These are phyloP conservation scores for Trissonchulus latispiculum DNA, from an alignment of 2,888 invertebrate species.

Conservation along the genomic window DNA sequence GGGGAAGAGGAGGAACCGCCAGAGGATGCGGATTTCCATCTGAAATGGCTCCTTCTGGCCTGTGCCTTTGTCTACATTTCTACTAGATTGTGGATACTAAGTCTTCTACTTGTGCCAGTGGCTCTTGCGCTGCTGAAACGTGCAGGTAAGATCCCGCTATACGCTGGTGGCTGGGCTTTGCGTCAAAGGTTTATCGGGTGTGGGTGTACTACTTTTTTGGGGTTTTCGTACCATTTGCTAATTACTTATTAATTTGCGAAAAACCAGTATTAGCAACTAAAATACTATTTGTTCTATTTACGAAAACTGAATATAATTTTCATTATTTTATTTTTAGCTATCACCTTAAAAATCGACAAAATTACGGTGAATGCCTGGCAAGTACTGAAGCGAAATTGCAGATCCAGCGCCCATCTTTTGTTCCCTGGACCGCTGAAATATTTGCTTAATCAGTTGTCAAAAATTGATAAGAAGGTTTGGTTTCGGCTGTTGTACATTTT, in stretches of 20 bases:
- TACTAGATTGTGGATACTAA: slow-evolving; percentile 16
- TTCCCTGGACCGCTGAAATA: slow-evolving; percentile 9
- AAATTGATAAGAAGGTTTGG: slow-evolving; percentile 10
- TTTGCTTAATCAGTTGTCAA: background rate
- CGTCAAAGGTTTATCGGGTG: no score
- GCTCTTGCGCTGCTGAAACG: slow-evolving; percentile 7
- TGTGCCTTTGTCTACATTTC: slow-evolving; percentile 21
- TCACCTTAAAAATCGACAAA: background rate
- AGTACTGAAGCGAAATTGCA: background rate
- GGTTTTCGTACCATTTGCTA: no score
- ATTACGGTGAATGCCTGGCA: background rate
- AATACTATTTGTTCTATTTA: no score
- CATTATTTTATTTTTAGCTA: background rate
- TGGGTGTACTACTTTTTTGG: no score
- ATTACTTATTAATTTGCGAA: no score
- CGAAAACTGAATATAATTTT: no score
- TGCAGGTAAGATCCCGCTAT: no score
- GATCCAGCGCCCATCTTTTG: background rate
- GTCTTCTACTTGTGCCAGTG: slow-evolving; percentile 11
- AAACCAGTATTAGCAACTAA: no score
- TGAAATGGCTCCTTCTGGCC: slow-evolving; percentile 12
- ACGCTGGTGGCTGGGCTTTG: no score
- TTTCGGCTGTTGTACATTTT: no score
- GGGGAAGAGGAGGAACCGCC: background rate
- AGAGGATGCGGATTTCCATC: background rate